Base-by-base conservation (phyloP, 2,888 invertebrate species). In the Diadegma fenestrale region DNA sequence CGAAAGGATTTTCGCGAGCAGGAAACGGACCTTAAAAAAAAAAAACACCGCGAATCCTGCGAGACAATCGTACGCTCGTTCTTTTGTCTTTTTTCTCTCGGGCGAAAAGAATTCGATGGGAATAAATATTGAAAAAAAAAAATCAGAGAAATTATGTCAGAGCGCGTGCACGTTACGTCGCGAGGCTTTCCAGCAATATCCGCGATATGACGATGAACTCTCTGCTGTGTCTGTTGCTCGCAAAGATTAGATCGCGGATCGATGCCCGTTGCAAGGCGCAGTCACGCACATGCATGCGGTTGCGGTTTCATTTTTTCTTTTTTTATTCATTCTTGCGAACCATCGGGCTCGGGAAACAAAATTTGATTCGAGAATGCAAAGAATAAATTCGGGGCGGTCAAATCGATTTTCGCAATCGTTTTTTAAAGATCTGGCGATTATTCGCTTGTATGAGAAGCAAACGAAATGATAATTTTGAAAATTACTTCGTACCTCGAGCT, bases 201-300 rank as follows among this genome's bases (percentile, higher is more conserved):
- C 68, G 41, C 6, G 41, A 2, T 4, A 45, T 54, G 45, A 75
- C 43, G 73, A 43, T 17, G 37, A 26, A 61, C 43, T 26, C 43
- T 14, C 3, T 51, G n/a, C 22, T 72, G 71, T 58, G 58, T 54
- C 45, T 41, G 45, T 64, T 19, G 33, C 33, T 66, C 37, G 37
- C 26, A 68, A 68, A 61, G 72, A 79, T 63, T 63, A 69, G 41
- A 79, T 78, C 78, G 22, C 37, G 64, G 73, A 48, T 79, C 78
- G 82, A 79, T 83, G 51, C 37, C 12, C n/a, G 17, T 72, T 64
- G 72, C 66, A 33, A 58, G 19, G 41, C n/a, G 37, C 14, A 68
- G 68, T 33, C 78, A 83, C 68, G 82, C 43, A 73, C 30, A 48
- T 14, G 12, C 12, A 45, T 73, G 68, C 37, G 37, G 37, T 73